Percentiles rank a stretch among this genome's conserved stretches.
phyloP scores from a whole-genome alignment of 2,113 vertebrate species.

The Pygoscelis adeliae region DNA sequence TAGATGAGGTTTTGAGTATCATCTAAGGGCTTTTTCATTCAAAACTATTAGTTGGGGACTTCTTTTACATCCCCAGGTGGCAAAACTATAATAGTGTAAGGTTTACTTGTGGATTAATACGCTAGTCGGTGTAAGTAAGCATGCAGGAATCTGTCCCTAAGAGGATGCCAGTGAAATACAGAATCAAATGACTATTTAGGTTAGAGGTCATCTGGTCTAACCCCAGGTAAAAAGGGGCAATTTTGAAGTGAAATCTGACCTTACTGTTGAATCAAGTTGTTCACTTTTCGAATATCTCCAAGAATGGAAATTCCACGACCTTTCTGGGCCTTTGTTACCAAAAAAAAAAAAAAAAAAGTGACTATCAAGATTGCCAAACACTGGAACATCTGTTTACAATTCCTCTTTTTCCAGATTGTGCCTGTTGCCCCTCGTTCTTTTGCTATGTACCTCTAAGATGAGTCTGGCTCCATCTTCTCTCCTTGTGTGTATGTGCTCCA shows the following conservation, averaged over 20 bases:
- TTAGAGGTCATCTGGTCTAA: neutral
- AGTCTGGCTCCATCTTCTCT: neutral
- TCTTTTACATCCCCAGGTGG: neutral
- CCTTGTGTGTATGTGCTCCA: neutral
- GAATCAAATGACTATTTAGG: neutral
- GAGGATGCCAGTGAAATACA: neutral
- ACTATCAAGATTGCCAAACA: neutral
- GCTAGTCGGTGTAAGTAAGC: neutral
- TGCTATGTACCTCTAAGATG: neutral
- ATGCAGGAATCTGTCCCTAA: neutral
- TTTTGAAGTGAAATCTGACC: neutral
- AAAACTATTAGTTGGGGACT: neutral
- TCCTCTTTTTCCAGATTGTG: neutral
- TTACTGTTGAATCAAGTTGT: neutral
- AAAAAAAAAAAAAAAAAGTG: neutral
- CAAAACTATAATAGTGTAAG: neutral
- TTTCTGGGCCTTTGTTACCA: neutral
- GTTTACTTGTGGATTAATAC: neutral
- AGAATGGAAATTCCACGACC: neutral
- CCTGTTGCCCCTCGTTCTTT: neutral
- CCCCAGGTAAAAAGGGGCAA: neutral
- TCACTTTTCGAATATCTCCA: neutral
- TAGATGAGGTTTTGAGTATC: neutral
- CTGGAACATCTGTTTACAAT: neutral
- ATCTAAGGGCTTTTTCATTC: neutral